Conservation (phyloP, 2,797 vertebrate genomes). For the Argya squamiceps region DNA sequence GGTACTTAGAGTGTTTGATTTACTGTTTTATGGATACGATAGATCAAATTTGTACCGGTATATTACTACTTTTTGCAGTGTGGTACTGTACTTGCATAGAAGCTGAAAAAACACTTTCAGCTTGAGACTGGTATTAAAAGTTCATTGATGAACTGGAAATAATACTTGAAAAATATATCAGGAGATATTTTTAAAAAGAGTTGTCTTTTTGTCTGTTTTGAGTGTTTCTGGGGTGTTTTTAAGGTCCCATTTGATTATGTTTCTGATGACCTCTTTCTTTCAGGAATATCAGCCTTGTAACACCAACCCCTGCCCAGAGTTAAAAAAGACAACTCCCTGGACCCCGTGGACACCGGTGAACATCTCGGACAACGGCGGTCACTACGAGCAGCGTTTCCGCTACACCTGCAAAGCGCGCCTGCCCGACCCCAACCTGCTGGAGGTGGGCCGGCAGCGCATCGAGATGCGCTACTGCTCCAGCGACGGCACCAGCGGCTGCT, state of each 20-base stretch:
- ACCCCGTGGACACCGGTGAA: constrained; percentile 96
- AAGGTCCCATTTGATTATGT: neutral
- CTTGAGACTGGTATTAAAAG: neutral
- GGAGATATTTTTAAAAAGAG: rapidly evolving
- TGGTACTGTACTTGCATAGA: neutral
- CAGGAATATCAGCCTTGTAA: constrained; percentile 97
- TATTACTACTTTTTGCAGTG: neutral
- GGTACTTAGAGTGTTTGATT: neutral
- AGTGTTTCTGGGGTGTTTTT: neutral
- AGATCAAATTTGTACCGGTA: neutral
- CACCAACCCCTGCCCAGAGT: constrained; percentile 88
- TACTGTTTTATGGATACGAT: neutral
- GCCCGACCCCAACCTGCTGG: constrained; percentile 87
- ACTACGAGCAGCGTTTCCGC: constrained; percentile 95
- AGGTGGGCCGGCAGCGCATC: constrained; percentile 93
- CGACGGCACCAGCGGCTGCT: constrained; percentile 92
- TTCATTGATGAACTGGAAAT: neutral
- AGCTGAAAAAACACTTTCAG: neutral
- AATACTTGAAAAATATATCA: neutral
- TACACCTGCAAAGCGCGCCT: constrained; percentile 96
- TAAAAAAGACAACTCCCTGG: constrained; percentile 98
- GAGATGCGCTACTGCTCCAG: constrained; percentile 98
- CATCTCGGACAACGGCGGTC: constrained; percentile 95
- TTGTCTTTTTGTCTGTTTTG: neutral
- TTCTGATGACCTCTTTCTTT: neutral